A percentile compares a stretch with the other conserved stretches of the same genome.
Evolutionary conservation across 1,140 invertebrate genomes (phyloP).

Genomic region (Drosophila oshimai): DNA sequence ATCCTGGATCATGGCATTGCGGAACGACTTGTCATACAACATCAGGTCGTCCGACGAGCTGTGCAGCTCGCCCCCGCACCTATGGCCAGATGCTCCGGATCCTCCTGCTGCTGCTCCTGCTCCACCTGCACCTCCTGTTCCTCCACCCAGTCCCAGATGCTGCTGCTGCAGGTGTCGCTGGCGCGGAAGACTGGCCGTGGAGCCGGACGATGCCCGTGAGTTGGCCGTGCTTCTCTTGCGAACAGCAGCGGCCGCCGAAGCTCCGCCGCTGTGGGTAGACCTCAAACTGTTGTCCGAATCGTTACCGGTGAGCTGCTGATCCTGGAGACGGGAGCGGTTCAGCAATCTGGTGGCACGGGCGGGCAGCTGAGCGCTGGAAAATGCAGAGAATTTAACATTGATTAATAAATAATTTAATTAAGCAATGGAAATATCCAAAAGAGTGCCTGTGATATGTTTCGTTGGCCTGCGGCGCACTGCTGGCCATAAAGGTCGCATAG

Average conservation of each 20-base stretch:
- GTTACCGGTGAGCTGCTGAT: slow-evolving; percentile 60
- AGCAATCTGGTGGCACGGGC: slow-evolving; percentile 78
- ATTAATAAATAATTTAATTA: background rate
- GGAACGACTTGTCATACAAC: slow-evolving; percentile 82
- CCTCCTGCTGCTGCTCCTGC: slow-evolving; percentile 2
- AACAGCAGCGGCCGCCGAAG: slow-evolving; percentile 33
- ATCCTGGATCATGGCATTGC: slow-evolving; percentile 86
- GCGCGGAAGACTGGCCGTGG: slow-evolving; percentile 69
- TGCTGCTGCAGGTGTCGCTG: slow-evolving; percentile 56
- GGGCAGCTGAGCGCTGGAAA: slow-evolving; percentile 76
- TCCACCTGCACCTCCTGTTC: background rate
- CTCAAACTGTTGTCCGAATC: slow-evolving; percentile 72
- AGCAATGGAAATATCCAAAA: background rate
- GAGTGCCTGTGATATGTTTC: slow-evolving; percentile 67
- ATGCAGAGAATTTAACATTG: background rate
- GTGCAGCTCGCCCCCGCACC: slow-evolving; percentile 62
- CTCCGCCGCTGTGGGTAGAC: slow-evolving; percentile 59
- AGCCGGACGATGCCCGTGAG: slow-evolving; percentile 68
- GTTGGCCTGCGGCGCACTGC: slow-evolving; percentile 60
- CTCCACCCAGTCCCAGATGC: slow-evolving; percentile 22
- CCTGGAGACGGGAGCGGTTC: slow-evolving; percentile 80
- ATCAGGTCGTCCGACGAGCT: slow-evolving; percentile 82
- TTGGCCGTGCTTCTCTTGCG: slow-evolving; percentile 58
- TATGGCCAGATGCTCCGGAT: slow-evolving; percentile 6
- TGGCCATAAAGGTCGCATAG: slow-evolving; percentile 39